Percentiles rank a stretch among this genome's conserved stretches.
Conservation (phyloP, 2,797 vertebrate genomes). For the Aldrovandia affinis region DNA sequence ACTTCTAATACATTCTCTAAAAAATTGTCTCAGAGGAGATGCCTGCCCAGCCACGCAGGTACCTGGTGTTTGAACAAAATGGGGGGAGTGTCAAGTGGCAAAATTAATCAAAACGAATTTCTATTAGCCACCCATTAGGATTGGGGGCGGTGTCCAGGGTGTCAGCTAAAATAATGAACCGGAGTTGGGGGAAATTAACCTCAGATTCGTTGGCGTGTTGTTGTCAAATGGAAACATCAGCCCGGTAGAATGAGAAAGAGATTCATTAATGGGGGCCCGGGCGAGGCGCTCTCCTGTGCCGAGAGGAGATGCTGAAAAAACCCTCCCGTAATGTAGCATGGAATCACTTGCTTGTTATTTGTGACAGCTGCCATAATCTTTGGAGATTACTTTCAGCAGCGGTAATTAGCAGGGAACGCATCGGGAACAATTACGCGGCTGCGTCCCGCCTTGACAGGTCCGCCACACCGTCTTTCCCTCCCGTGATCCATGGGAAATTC, state of each 20-base stretch:
- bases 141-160: constrained; percentile 74
- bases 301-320: constrained; percentile 66
- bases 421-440: constrained; percentile 75
- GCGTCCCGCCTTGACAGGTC: constrained; percentile 66
- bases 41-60: neutral
- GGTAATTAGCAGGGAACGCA: constrained; percentile 79
- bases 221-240: constrained; percentile 81
- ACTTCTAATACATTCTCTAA: constrained; percentile 20
- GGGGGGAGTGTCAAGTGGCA: constrained; percentile 69
- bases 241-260: constrained; percentile 72
- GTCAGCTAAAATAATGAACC: constrained; percentile 78
- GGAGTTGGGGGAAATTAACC: constrained; percentile 74
- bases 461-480: constrained; percentile 58
- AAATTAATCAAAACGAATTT: constrained; percentile 87
- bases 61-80: constrained; percentile 19
- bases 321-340: constrained; percentile 43
- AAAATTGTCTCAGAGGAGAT: constrained; percentile 9
- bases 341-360: constrained; percentile 69
- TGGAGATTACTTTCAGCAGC: constrained; percentile 78
- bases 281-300: constrained; percentile 59
- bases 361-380: constrained; percentile 79
- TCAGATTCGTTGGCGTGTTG: constrained; percentile 74
- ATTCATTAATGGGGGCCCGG: constrained; percentile 77
- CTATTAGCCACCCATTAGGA: constrained; percentile 86
- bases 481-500: constrained; percentile 70